Evolutionary conservation across 2,113 vertebrate species (phyloP).

Genomic region (Anhinga rufa): DNA sequence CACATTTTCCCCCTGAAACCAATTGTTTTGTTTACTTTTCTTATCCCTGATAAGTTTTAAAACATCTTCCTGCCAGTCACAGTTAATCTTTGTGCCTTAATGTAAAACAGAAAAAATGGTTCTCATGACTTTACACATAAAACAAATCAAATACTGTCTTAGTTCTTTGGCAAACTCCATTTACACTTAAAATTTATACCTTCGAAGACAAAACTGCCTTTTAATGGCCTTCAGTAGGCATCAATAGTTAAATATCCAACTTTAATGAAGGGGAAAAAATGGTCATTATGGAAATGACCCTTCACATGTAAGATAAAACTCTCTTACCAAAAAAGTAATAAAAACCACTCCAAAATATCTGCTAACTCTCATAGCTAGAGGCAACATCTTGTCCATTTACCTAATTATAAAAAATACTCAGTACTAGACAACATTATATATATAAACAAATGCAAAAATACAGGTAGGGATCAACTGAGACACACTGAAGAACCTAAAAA

Average conservation of each 20-base stretch:
- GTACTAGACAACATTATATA: neutral
- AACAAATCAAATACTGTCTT: neutral
- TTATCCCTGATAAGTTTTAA: neutral
- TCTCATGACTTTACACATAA: neutral
- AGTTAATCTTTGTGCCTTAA: neutral
- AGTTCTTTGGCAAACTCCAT: neutral
- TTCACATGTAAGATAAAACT: neutral
- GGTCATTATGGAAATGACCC: neutral
- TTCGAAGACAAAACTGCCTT: neutral
- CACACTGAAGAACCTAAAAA: neutral
- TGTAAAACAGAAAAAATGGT: neutral
- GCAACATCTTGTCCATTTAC: neutral
- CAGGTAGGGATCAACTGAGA: neutral
- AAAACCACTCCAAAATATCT: neutral
- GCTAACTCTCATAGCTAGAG: neutral
- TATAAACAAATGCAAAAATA: neutral
- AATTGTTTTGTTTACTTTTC: neutral
- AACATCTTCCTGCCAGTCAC: neutral
- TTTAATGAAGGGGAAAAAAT: neutral
- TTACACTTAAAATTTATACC: neutral
- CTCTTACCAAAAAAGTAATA: neutral
- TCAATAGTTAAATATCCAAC: neutral
- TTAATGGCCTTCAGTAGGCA: neutral
- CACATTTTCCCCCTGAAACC: neutral
- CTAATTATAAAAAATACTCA: neutral